phyloP scores from a whole-genome alignment of 2,888 invertebrate genomes.

The Cataglyphis albicans region DNA sequence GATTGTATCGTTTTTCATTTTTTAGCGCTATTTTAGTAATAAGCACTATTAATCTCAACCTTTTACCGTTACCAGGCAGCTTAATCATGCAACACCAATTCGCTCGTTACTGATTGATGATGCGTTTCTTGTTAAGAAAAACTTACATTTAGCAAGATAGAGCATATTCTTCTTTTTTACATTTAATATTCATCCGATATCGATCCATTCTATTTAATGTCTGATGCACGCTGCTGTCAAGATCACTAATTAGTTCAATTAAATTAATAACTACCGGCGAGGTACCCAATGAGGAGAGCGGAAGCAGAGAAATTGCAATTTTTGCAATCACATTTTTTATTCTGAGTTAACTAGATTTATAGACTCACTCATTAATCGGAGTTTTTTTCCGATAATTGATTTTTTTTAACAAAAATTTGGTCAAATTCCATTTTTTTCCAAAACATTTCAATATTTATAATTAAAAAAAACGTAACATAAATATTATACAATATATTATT shows the following conservation, averaged over 20 bases:
- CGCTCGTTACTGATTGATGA: neutral
- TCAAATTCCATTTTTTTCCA: neutral
- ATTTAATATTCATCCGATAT: constrained; percentile 18
- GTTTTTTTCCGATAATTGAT: neutral
- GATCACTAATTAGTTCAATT: constrained; percentile 46
- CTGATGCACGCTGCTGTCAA: constrained; percentile 15
- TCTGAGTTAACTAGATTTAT: constrained; percentile 38
- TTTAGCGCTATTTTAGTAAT: neutral
- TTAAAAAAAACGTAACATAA: neutral
- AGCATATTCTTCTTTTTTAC: constrained; percentile 17
- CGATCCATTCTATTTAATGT: constrained; percentile 32
- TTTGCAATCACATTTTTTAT: constrained; percentile 46
- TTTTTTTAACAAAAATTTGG: constrained; percentile 26
- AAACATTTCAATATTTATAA: neutral
- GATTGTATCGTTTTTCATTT: neutral
- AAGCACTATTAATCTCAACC: neutral
- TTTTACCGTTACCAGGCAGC: neutral
- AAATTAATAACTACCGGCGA: constrained; percentile 26
- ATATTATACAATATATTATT: neutral
- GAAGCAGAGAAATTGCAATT: constrained; percentile 34
- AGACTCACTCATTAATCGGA: constrained; percentile 26
- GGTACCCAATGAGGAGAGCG: neutral
- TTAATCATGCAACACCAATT: neutral
- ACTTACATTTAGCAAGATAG: neutral
- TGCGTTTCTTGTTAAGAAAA: constrained; percentile 2